Base-by-base conservation (phyloP, 2,888 invertebrate genomes). In the Stenoptilia bipunctidactyla region DNA sequence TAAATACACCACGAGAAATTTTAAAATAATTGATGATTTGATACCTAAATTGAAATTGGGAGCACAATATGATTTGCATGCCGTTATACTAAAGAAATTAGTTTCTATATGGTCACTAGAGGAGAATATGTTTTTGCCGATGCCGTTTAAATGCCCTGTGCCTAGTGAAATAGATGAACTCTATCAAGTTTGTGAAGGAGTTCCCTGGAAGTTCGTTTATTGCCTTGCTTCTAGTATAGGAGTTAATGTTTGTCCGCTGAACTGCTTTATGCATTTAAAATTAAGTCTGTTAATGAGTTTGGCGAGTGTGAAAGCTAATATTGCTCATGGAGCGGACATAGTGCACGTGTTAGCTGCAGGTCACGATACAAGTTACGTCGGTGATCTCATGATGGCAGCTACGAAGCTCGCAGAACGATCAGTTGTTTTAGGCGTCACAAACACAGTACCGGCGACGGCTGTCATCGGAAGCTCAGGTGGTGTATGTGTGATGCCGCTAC, bases 201-300 rank as follows among this genome's bases (percentile, higher is more conserved):
- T 65, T 9, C 63, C 82, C 9, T 83, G 77, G 76, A 72, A 68
- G 48, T 82, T 82, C 45, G 64, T 83, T 40, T 82, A 76, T 50
- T 76, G 76, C 39, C 55, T 83, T 5, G 70, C 83, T 34, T 79
- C 77, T 1, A 66, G 60, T 27, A 66, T 83, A 40, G 82, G 77
- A 9, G 51, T 63, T 13, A 67, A 64, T 40, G 51, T 71, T 10
- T 70, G 72, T 34, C 83, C 83, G 12, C 50, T 71, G 27, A 66
- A 70, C 46, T 73, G 73, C 45, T 83, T 75, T 44, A 75, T 83
- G 66, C 69, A 75, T 40, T 60, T 77, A 1, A 83, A 83, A 55
- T 76, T 80, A 45, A 61, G 51, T 48, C 55, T 83, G 14, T 46
- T 83, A 30, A 45, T 83, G 40, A 83, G 83, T 58, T 57, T 82